Base-by-base conservation (phyloP, 1,140 invertebrate species). In the Plectus sambesii region DNA sequence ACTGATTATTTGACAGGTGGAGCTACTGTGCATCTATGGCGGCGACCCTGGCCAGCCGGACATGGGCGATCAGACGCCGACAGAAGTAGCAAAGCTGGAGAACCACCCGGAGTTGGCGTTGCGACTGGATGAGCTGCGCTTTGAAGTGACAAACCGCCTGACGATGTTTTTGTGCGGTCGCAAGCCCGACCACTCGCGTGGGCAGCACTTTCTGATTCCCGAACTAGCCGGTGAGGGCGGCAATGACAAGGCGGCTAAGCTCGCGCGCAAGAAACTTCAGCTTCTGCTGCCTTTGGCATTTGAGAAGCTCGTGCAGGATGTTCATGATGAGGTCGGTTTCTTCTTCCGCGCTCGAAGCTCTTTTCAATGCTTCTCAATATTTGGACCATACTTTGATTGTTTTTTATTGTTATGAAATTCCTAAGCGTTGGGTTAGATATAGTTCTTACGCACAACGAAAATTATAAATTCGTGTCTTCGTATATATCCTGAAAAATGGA, bases 271-370 rank as follows among this genome's bases (percentile, higher is more conserved):
- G 20, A 39, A 38, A 33, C 27, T 66, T 8, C 63, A 65, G 33
- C 27, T 8, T 8, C 71, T 90, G 45, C 80, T 84, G 20, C 89
- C 93, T 74, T 78, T 84, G 70, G 77, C 92, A 52, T 87, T 98
- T 73, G 88, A 96, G 75, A 87, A 94, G 72, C 71, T 97, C 20
- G 84, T 85, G 0, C 89, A 88, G 79, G 92, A 98, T 74, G 82
- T 96, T 36, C 97, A 90, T 68, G 92, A 98, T 70, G 92, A 98
- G 76, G 84, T 96, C 12, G 88, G 94, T 70, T 22, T 1, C 17
- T 36, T 17, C 20, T 37, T n/a, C 24, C 25, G 15, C 30, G n/a
- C 5, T 17, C 26, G 5, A 12, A 4, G 15, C 22, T 2, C n/a
- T 37, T 5, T 76, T 84, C 87, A 24, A 83, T 87, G 61, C 77